Conservation (phyloP, 2,113 vertebrate species). For the Myodes glareolus region DNA sequence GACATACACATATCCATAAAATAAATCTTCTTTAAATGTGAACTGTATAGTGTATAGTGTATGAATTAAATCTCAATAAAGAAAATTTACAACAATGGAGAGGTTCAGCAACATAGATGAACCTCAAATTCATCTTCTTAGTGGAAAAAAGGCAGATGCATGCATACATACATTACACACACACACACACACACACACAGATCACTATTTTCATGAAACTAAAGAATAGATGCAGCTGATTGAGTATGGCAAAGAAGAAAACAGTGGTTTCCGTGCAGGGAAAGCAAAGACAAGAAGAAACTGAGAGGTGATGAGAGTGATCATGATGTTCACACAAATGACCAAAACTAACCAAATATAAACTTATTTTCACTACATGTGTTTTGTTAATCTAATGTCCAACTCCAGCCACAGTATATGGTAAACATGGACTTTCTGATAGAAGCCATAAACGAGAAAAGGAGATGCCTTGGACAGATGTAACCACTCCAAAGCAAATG, state of each 20-base stretch:
- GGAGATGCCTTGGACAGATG: not conserved
- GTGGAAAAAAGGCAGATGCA: not conserved
- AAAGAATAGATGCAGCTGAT: not conserved
- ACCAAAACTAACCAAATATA: conserved; percentile 28
- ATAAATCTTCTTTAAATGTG: not conserved
- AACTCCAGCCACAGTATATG: not conserved
- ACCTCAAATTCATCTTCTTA: conserved; percentile 13
- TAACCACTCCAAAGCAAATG: not conserved
- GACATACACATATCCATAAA: not conserved
- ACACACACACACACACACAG: not conserved
- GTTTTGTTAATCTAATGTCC: conserved; percentile 4
- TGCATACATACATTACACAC: not conserved
- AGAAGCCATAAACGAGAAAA: not conserved
- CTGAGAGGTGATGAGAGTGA: not conserved
- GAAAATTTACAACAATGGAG: conserved; percentile 18
- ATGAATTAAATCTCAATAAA: conserved; percentile 26
- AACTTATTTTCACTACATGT: not conserved
- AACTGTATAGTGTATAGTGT: not conserved
- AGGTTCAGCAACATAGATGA: not conserved
- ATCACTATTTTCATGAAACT: conserved; percentile 25
- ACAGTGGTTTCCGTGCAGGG: not conserved
- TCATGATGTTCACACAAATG: not conserved
- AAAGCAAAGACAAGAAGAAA: not conserved
- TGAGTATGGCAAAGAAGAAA: not conserved
- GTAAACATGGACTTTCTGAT: conserved; percentile 10